A percentile compares a stretch with the other conserved stretches of the same genome.
Conservation (phyloP, 1,140 invertebrate genomes). For the Mya arenaria region DNA sequence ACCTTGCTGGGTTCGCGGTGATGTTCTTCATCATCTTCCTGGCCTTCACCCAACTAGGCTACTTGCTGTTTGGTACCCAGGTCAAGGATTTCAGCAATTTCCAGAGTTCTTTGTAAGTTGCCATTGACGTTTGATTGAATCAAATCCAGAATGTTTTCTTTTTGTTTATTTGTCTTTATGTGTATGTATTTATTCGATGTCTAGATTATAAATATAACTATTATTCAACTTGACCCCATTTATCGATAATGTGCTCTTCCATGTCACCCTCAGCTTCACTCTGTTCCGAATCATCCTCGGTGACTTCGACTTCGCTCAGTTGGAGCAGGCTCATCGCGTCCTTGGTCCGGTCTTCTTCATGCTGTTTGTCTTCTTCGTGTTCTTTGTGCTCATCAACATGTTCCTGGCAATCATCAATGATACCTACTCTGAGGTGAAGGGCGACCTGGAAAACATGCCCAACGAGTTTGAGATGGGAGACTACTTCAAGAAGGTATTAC, state of each 20-base stretch:
- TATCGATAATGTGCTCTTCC: too few species aligned
- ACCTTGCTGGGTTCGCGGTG: constrained; percentile 88
- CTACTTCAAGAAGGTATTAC: constrained; percentile 83
- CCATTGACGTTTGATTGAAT: neutral
- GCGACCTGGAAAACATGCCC: constrained; percentile 85
- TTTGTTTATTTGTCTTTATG: too few species aligned
- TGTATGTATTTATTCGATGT: too few species aligned
- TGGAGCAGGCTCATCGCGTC: constrained; percentile 87
- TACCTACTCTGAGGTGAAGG: constrained; percentile 85
- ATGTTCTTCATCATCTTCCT: constrained; percentile 93
- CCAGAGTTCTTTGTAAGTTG: constrained; percentile 82
- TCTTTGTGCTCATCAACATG: constrained; percentile 92
- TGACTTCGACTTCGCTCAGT: constrained; percentile 90
- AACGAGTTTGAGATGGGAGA: constrained; percentile 87
- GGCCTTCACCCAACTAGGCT: constrained; percentile 86
- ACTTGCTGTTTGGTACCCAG: constrained; percentile 81
- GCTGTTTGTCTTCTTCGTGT: constrained; percentile 90
- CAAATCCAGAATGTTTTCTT: too few species aligned
- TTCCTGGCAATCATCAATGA: constrained; percentile 93
- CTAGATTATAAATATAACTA: too few species aligned
- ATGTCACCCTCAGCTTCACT: constrained; percentile 83
- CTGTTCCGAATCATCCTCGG: constrained; percentile 90
- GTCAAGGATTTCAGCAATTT: constrained; percentile 86
- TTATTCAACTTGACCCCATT: too few species aligned
- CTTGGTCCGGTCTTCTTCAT: constrained; percentile 91